Percentiles rank a stretch among this genome's conserved stretches.
Evolutionary conservation across 2,113 vertebrate species (phyloP).

Genomic region (Lucifuga dentata): DNA sequence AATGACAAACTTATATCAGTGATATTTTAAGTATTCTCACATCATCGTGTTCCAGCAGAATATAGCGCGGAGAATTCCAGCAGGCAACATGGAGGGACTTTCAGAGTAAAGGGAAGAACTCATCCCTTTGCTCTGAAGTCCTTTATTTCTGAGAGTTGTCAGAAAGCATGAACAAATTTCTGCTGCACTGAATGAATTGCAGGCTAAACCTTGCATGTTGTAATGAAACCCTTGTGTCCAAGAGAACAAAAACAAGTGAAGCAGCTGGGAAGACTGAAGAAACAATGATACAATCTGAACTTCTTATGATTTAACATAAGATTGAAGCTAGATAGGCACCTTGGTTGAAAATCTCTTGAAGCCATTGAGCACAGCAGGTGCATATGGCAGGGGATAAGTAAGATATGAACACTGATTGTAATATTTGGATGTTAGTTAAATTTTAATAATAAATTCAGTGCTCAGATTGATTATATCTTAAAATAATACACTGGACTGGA

Average conservation of each 20-base stretch:
- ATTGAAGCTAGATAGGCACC: neutral
- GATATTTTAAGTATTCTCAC: neutral
- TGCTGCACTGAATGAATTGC: neutral
- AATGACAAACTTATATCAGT: no score
- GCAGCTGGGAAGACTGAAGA: no score
- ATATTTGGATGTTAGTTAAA: neutral
- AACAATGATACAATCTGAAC: neutral
- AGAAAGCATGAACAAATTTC: no score
- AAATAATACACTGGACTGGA: no score
- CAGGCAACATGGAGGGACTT: neutral
- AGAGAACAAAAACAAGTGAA: constrained; percentile 5
- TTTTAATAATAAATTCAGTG: neutral
- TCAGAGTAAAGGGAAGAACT: no score
- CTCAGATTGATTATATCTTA: no score
- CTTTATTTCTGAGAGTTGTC: no score
- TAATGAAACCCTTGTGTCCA: neutral
- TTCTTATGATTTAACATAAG: neutral
- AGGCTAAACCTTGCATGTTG: neutral
- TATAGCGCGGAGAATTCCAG: neutral
- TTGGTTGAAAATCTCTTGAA: neutral
- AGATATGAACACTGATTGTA: neutral
- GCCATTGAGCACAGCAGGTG: neutral
- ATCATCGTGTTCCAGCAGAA: neutral
- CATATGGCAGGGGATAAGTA: no score
- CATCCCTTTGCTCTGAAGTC: no score